Evolutionary conservation across 2,797 vertebrate genomes (phyloP).

Genomic region (Semotilus atromaculatus): DNA sequence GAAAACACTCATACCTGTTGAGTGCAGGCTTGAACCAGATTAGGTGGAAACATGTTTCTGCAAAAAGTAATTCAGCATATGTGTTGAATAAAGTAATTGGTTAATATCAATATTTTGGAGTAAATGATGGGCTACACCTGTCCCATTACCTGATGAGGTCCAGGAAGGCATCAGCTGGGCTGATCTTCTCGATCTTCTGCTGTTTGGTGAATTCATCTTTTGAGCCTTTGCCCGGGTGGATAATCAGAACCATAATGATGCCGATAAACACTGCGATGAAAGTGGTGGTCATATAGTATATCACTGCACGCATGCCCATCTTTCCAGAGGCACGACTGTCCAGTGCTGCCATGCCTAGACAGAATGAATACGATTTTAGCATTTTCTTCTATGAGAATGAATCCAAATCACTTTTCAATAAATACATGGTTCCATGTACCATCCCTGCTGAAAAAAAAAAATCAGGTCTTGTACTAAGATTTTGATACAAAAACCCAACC

Average conservation of each 20-base stretch:
- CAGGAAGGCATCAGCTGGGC: constrained; percentile 94
- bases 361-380: neutral
- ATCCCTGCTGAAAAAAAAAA: neutral
- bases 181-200: constrained; percentile 90
- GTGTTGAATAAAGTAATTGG: neutral
- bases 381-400: neutral
- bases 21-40: constrained; percentile 96
- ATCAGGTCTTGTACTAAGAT: neutral
- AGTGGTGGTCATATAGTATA: constrained; percentile 98
- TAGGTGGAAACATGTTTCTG: constrained; percentile 99
- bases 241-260: constrained; percentile 95
- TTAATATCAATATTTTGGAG: neutral
- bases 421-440: neutral
- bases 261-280: constrained; percentile 95
- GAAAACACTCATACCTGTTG: constrained; percentile 87
- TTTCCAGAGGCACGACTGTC: constrained; percentile 97
- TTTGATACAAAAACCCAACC: neutral
- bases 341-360: constrained; percentile 91
- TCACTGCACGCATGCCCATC: constrained; percentile 95
- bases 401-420: neutral
- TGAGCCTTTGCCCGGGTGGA: constrained; percentile 95
- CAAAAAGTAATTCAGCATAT: constrained; percentile 63
- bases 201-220: constrained; percentile 95
- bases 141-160: constrained; percentile 93
- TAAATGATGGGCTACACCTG: neutral